Evolutionary conservation across 2,888 invertebrate genomes (phyloP), one percentile per base, ranked within the genome.

Genomic region (Lycaena phlaeas): DNA sequence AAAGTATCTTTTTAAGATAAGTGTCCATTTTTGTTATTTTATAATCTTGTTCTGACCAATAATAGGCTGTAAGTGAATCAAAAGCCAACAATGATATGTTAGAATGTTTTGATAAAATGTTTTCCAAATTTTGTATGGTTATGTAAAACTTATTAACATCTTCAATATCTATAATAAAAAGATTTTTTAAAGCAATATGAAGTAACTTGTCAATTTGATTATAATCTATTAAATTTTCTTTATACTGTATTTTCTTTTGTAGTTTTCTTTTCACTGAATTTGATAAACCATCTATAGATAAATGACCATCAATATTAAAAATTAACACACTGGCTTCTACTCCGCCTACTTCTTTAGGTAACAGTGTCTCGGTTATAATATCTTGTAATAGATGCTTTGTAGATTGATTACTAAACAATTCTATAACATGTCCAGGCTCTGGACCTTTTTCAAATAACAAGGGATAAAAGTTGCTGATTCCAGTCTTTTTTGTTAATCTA

Each of bases 41-140:
- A 44, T 57, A 67, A 48, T 55, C 62, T 63, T 75, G 79, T 58
- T 86, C 86, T 31, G 77, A 76, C 86, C 86, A 87, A 57, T 86
- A 87, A 59, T 81, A 86, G 49, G 86, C 78, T 48, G 78, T 71
- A 26, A 86, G 46, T 28, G 76, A 78, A 49, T 86, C 72, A 53
- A 86, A 59, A 40, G 85, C 52, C 27, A 86, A 39, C 7, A 86
- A 45, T 42, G 77, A 67, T 49, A 82, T 68, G 50, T 75, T 70
- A 18, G 61, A 50, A 53, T 82, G 49, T 48, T 68, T 57, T 12
- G 64, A 46, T 42, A 86, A 56, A 29, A 82, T 52, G 42, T 58
- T 74, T 56, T 84, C 85, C 34, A 86, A 57, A 43, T 74, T 75
- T 43, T 75, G 64, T 46, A 86, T 68, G 29, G 76, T 76, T 6